Percentiles rank a stretch among this genome's conserved stretches.
Evolutionary conservation across 1,140 invertebrate species (phyloP).

Genomic region (Cyclina sinensis): DNA sequence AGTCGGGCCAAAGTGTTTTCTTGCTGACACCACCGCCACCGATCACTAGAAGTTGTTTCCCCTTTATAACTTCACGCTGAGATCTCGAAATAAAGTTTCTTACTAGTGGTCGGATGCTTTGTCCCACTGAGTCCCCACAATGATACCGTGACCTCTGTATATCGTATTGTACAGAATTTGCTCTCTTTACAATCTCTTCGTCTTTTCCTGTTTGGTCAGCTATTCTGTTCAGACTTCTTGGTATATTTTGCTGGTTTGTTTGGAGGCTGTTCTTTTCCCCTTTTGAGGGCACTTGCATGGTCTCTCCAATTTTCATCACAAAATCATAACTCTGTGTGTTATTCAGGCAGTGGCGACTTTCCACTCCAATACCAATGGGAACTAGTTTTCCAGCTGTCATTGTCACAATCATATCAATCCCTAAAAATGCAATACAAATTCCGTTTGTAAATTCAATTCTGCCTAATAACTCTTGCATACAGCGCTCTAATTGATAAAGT

Average conservation of each 20-base stretch:
- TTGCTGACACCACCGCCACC: constrained; percentile 72
- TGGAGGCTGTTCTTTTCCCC: too few species aligned
- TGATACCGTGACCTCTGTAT: neutral
- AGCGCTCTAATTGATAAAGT: too few species aligned
- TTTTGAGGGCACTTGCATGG: neutral
- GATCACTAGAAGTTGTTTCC: constrained; percentile 67
- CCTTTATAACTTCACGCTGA: constrained; percentile 58
- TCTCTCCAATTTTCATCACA: constrained; percentile 9
- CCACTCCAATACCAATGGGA: constrained; percentile 71
- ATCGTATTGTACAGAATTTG: neutral
- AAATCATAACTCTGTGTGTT: constrained; percentile 75
- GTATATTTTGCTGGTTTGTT: too few species aligned
- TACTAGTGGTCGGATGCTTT: constrained; percentile 55
- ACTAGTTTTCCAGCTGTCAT: constrained; percentile 33
- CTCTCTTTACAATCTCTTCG: too few species aligned
- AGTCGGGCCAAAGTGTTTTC: constrained; percentile 62
- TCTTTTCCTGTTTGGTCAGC: too few species aligned
- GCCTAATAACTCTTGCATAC: too few species aligned
- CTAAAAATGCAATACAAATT: constrained; percentile 26
- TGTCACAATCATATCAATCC: constrained; percentile 71
- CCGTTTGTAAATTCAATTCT: too few species aligned
- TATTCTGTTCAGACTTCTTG: too few species aligned
- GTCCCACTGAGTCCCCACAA: constrained; percentile 58
- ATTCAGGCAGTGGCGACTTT: constrained; percentile 76
- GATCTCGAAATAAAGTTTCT: constrained; percentile 69